Base-by-base conservation (phyloP, 1,140 invertebrate species). In the Antheraea mylitta region DNA sequence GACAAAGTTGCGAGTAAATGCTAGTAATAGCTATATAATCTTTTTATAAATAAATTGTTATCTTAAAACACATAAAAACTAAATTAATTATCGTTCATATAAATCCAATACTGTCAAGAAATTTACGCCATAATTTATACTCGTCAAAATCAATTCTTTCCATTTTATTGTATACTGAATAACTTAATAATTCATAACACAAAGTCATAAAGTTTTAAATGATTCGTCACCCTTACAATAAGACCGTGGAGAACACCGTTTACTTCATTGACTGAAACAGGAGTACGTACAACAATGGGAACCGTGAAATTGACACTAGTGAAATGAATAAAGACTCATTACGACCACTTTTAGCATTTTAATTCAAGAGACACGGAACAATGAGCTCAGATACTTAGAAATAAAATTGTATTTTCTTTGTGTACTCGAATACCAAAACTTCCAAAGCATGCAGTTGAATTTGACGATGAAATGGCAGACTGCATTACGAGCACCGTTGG, bases 241-340 rank as follows among this genome's bases (percentile, higher is more conserved):
- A 53, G 5, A 53, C 45, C 45, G 45, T 53, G 45, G 45, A 53
- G 45, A 53, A 16, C 45, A 53, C 58, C 71, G 58, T 73, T 48
- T 62, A 65, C 48, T 74, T 79, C 74, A 78, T 76, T 82, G 58
- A 73, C 64, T 73, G 74, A 76, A 77, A 81, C 77, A 76, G 77
- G 67, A 75, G 74, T 80, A 59, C 48, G 63, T 38, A 18, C 38
- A 66, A 81, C 77, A 83, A 83, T 74, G 74, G 73, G 65, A 10
- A 64, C 74, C 79, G 73, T 83, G 75, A 81, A 83, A 81, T 79
- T 73, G 68, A 71, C 70, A 76, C 73, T 78, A 79, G 77, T 79
- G 77, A 74, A 79, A 75, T 76, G 75, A 79, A 82, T 74, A 78
- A 80, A 75, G 69, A 58, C 73, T 78, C 76, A 81, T 81, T 79